Conservation (phyloP, 2,888 invertebrate genomes). For the Molanna angustata region DNA sequence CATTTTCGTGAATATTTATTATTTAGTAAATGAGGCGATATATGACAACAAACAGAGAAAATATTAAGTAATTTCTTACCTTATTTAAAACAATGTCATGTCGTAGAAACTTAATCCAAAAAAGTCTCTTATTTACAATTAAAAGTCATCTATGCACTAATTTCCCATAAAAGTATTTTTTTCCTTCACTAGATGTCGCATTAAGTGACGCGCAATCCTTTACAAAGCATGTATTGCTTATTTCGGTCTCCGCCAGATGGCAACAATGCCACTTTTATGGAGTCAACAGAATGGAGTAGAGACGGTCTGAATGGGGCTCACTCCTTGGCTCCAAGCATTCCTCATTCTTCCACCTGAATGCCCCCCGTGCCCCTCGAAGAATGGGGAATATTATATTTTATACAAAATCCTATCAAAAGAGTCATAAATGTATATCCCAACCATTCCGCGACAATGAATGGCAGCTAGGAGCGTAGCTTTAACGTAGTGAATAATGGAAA, state of each 20-base stretch:
- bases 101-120: too few species aligned
- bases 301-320: constrained; percentile 31
- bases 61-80: too few species aligned
- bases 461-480: constrained; percentile 25
- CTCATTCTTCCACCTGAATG: constrained; percentile 32
- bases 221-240: constrained; percentile 32
- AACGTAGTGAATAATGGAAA: constrained; percentile 27
- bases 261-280: constrained; percentile 34
- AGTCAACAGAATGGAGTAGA: constrained; percentile 33
- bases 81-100: too few species aligned
- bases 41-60: too few species aligned
- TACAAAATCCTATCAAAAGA: constrained; percentile 32
- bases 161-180: not conserved
- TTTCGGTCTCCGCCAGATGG: constrained; percentile 33
- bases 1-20: too few species aligned
- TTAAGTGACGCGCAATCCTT: constrained; percentile 26
- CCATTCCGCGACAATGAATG: constrained; percentile 28
- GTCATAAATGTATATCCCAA: constrained; percentile 31
- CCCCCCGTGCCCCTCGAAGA: constrained; percentile 26
- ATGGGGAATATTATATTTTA: constrained; percentile 33
- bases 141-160: too few species aligned
- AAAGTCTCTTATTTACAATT: too few species aligned
- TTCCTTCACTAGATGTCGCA: not conserved
- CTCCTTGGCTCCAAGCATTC: constrained; percentile 32
- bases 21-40: too few species aligned